Percentiles rank a stretch among this genome's conserved stretches.
phyloP scores from a whole-genome alignment of 2,113 vertebrate genomes.

The Montifringilla adamsi region DNA sequence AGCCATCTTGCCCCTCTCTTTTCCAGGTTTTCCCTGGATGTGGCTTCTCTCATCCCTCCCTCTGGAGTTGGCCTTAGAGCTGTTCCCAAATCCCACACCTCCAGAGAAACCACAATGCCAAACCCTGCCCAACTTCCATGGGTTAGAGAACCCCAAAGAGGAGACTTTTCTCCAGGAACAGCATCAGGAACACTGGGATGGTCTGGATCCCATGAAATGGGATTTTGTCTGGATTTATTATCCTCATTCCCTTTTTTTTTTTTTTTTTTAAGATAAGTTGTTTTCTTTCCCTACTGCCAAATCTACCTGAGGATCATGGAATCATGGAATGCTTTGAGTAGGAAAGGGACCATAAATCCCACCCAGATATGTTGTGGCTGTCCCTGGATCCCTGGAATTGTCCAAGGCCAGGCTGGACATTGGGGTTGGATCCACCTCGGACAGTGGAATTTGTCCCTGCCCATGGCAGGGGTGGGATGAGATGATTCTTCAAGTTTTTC shows the following conservation, averaged over 20 bases:
- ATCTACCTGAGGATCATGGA: neutral
- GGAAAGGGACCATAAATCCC: too few species aligned
- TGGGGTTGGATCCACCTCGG: neutral
- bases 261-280: too few species aligned
- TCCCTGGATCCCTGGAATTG: neutral
- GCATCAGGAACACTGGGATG: fast-evolving
- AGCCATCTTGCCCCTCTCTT: neutral
- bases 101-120: fast-evolving
- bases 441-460: fast-evolving
- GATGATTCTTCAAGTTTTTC: too few species aligned
- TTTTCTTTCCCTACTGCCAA: neutral
- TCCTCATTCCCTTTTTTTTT: neutral
- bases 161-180: neutral
- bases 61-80: fast-evolving
- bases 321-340: too few species aligned
- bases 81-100: neutral
- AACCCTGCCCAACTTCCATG: neutral
- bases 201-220: neutral
- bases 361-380: neutral
- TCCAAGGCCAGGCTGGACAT: neutral
- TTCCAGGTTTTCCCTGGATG: neutral
- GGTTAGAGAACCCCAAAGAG: neutral
- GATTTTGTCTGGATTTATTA: neutral
- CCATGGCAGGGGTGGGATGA: fast-evolving
- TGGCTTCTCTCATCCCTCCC: neutral